Evolutionary conservation across 2,113 vertebrate genomes (phyloP).

Genomic region (Pseudorasbora parva): DNA sequence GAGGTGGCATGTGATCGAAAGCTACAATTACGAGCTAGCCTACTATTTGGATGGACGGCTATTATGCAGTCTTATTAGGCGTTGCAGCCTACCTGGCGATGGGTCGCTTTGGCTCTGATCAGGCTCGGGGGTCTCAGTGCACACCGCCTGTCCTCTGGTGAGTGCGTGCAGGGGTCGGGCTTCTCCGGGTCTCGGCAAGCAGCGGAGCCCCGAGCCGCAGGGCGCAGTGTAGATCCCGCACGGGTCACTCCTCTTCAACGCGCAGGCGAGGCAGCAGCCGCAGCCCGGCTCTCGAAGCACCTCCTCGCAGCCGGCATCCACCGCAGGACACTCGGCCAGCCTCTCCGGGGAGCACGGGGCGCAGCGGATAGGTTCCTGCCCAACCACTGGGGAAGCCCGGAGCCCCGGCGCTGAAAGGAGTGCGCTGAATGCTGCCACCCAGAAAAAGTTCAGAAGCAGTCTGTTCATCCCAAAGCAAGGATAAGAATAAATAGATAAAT

Average conservation of each 20-base stretch:
- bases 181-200: slow-evolving; percentile 79
- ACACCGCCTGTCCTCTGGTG: slow-evolving; percentile 83
- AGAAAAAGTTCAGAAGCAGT: slow-evolving; percentile 65
- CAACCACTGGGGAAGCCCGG: slow-evolving; percentile 60
- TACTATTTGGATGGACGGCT: background rate
- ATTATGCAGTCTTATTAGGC: background rate
- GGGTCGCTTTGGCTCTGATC: slow-evolving; percentile 65
- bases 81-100: slow-evolving; percentile 64
- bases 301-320: slow-evolving; percentile 82
- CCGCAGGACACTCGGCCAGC: slow-evolving; percentile 81
- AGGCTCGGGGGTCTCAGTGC: slow-evolving; percentile 69
- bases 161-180: slow-evolving; percentile 84
- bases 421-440: slow-evolving; percentile 66
- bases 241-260: slow-evolving; percentile 77
- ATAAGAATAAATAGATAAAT: slow-evolving; percentile 55
- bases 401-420: slow-evolving; percentile 66
- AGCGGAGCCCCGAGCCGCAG: slow-evolving; percentile 86
- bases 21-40: background rate
- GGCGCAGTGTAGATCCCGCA: slow-evolving; percentile 92
- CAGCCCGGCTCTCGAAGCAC: slow-evolving; percentile 84
- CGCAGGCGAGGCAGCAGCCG: slow-evolving; percentile 89
- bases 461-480: slow-evolving; percentile 67
- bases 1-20: background rate
- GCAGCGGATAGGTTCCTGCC: slow-evolving; percentile 81
- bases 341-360: slow-evolving; percentile 84